Percentiles rank a stretch among this genome's conserved stretches.
phyloP scores from a whole-genome alignment of 2,888 invertebrate species.

The Scaptomyza caliginosa region DNA sequence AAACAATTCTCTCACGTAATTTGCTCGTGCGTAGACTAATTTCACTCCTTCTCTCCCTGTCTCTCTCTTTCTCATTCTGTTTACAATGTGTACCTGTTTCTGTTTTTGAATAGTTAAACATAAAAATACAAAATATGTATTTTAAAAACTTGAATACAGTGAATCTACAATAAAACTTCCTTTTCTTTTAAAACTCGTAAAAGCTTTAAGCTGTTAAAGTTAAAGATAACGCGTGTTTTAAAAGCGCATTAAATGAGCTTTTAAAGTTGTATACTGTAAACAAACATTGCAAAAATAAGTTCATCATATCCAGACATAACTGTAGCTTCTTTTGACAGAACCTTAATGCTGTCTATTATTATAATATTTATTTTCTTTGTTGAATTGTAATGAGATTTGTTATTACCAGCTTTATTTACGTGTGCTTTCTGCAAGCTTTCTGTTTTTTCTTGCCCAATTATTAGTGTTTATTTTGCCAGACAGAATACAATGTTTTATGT shows the following conservation, averaged over 20 bases:
- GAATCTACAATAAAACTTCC: background rate
- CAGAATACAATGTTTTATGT: no score
- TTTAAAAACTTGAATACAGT: background rate
- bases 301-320: background rate
- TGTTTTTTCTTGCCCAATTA: background rate
- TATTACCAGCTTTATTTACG: background rate
- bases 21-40: constrained; percentile 26
- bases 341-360: no score
- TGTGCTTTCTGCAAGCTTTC: background rate
- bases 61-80: background rate
- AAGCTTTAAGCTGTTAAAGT: no score
- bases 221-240: no score
- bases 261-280: no score
- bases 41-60: background rate
- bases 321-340: background rate
- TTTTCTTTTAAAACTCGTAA: no score
- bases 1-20: constrained; percentile 43
- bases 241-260: no score
- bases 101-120: background rate
- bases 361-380: background rate
- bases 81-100: background rate
- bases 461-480: constrained; percentile 1
- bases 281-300: no score
- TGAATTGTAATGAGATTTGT: background rate
- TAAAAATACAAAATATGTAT: no score